Percentiles rank a stretch among this genome's conserved stretches.
These are phyloP conservation scores for Peucedramus taeniatus DNA, from an alignment of 2,113 vertebrate species.

Conservation along the genomic window DNA sequence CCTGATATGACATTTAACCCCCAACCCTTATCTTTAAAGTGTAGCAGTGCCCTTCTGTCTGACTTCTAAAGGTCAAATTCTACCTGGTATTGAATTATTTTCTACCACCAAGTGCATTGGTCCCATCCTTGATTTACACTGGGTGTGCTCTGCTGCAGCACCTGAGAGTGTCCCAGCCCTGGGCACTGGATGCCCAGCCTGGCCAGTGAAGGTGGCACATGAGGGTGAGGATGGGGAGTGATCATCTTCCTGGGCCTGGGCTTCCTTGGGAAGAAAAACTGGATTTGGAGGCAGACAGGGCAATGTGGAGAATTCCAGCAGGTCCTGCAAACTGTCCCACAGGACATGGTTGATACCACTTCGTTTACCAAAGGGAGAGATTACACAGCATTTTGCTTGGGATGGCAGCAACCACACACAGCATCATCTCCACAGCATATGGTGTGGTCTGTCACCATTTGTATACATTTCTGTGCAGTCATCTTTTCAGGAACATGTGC, in stretches of 20 bases:
- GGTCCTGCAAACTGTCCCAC: not conserved
- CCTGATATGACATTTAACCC: not conserved
- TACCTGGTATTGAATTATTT: not conserved
- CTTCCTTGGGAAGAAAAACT: not conserved
- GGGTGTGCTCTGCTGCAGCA: not conserved
- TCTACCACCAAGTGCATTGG: not conserved
- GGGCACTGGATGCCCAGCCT: not conserved
- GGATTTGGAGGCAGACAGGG: not conserved
- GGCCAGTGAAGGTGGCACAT: not conserved
- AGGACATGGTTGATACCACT: not conserved
- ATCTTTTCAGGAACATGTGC: not conserved
- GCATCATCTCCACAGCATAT: not conserved
- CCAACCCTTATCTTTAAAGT: not conserved
- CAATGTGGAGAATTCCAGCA: not conserved
- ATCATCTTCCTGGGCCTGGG: not conserved
- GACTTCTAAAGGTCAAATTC: slow-evolving; percentile 13
- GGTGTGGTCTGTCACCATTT: not conserved
- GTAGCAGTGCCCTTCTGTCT: not conserved
- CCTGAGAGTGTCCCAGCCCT: not conserved
- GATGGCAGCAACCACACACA: not conserved
- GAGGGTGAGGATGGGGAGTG: not conserved
- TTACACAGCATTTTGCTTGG: not conserved
- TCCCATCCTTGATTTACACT: not conserved
- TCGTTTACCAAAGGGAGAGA: not conserved
- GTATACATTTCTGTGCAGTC: not conserved